phyloP scores from a whole-genome alignment of 2,113 vertebrate genomes.

The Xenus cinereus region DNA sequence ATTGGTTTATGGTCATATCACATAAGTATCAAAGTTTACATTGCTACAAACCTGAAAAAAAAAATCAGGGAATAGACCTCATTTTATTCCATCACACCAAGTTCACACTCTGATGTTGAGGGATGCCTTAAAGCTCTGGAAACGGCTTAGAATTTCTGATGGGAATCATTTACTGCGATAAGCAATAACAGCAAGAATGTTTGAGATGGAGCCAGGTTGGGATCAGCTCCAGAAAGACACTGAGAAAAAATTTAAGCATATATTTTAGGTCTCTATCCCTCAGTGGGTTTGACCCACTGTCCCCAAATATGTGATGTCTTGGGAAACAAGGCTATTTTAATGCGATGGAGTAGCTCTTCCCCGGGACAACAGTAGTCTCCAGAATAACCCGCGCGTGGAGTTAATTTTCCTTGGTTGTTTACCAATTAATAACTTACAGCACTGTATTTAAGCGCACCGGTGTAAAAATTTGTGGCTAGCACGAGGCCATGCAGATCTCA shows the following conservation, averaged over 20 bases:
- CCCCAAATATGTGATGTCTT: not conserved
- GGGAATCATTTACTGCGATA: not conserved
- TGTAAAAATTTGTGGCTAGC: not conserved
- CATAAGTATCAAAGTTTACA: not conserved
- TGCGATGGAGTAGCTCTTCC: not conserved
- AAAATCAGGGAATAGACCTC: not conserved
- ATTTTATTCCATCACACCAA: not conserved
- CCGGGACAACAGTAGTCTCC: no score
- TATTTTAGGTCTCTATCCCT: not conserved
- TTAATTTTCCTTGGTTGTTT: not conserved
- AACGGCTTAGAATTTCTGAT: not conserved
- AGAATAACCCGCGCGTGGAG: not conserved
- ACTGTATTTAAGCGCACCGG: not conserved
- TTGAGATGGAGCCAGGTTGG: not conserved
- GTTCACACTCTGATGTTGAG: not conserved
- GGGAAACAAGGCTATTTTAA: not conserved
- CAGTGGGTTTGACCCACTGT: not conserved
- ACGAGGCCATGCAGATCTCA: not conserved
- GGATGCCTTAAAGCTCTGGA: not conserved
- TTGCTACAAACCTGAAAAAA: not conserved
- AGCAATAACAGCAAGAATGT: not conserved
- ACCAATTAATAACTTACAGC: not conserved
- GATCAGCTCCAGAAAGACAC: not conserved
- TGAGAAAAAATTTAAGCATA: not conserved
- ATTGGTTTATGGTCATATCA: not conserved